Conservation (phyloP, 2,113 vertebrate species). For the Opisthocomus hoazin region DNA sequence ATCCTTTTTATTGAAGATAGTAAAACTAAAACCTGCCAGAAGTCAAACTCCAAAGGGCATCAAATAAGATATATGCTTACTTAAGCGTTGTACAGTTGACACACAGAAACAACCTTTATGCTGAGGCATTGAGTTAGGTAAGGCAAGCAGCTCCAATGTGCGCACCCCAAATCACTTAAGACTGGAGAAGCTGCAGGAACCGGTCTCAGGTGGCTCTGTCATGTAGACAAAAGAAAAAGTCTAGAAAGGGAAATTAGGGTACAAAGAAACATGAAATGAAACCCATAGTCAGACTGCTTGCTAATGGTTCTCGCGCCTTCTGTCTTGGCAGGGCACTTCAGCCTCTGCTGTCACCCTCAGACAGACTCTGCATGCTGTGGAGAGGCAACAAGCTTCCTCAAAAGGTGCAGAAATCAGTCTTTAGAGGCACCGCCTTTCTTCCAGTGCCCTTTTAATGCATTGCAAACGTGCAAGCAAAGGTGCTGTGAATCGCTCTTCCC, state of each 20-base stretch:
- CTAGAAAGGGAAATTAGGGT: not conserved
- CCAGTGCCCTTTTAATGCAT: not conserved
- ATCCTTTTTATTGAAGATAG: not conserved
- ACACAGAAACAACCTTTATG: not conserved
- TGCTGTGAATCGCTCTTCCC: not conserved
- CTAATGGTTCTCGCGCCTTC: not conserved
- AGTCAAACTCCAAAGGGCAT: conserved; percentile 33
- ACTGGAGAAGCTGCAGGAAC: not conserved
- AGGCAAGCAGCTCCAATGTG: fast-evolving
- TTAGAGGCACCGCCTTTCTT: not conserved
- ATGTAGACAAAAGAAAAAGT: not conserved
- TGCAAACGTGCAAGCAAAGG: not conserved
- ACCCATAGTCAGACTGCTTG: not conserved
- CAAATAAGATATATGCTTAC: not conserved
- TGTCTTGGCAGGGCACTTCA: not conserved
- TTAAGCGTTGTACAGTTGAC: not conserved
- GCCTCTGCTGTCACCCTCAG: not conserved
- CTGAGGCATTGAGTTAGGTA: not conserved
- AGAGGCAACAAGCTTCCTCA: not conserved
- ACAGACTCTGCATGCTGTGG: not conserved
- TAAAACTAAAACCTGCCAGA: not conserved
- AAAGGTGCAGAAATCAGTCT: not conserved
- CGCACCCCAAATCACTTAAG: not conserved
- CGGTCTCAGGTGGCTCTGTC: not conserved
- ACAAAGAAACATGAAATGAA: not conserved